phyloP scores from a whole-genome alignment of 2,113 vertebrate genomes.

The Dasyornis broadbenti region DNA sequence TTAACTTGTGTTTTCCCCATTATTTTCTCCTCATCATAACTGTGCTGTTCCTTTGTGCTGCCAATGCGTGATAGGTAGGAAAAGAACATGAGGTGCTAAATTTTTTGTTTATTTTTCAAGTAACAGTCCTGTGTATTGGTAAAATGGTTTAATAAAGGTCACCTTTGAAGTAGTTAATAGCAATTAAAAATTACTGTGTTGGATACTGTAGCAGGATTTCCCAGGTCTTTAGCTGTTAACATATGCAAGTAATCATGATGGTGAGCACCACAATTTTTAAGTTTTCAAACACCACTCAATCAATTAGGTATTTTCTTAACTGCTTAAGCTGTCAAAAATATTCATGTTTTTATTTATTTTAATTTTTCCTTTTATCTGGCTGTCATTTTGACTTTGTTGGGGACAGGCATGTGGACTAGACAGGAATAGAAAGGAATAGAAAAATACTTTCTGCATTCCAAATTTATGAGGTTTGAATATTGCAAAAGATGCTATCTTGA shows the following conservation, averaged over 20 bases:
- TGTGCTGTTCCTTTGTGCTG: background rate
- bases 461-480: constrained; percentile 11
- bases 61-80: background rate
- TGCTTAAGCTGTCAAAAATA: background rate
- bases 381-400: background rate
- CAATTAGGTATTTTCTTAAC: background rate
- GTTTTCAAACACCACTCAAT: constrained; percentile 23
- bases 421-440: background rate
- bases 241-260: background rate
- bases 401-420: background rate
- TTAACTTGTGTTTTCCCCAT: background rate
- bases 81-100: background rate
- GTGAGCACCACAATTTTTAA: constrained; percentile 14
- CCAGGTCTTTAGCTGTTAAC: background rate
- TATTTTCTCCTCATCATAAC: background rate
- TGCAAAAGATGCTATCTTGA: constrained; percentile 3
- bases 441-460: background rate
- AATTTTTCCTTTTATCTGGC: background rate
- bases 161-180: constrained; percentile 46
- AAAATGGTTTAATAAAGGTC: constrained; percentile 34
- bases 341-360: background rate
- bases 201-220: constrained; percentile 28
- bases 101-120: background rate
- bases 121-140: background rate
- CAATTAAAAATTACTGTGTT: background rate